Evolutionary conservation across 2,888 invertebrate genomes (phyloP).

Genomic region (Pristionchus maxplancki): DNA sequence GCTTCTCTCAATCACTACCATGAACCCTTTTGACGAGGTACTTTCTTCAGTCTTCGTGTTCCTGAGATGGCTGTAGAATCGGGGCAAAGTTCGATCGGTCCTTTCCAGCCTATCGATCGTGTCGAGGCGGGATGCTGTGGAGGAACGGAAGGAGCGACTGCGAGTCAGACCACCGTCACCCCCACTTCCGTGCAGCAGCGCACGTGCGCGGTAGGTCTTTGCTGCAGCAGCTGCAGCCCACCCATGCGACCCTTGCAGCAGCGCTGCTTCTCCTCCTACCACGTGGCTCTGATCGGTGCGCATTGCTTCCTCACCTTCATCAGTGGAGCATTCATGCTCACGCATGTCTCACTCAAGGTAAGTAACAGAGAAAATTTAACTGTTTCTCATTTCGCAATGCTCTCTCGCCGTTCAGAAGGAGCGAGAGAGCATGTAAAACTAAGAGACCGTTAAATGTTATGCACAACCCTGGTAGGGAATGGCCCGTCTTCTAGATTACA

Average conservation of each 20-base stretch:
- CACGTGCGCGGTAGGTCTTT: not conserved
- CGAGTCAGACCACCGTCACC: not conserved
- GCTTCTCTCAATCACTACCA: not conserved
- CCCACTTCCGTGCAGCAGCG: not conserved
- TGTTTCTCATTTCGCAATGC: too few species aligned
- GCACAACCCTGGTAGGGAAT: too few species aligned
- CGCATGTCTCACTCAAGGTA: not conserved
- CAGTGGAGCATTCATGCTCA: not conserved
- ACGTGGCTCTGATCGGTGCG: not conserved
- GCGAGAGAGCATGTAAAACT: too few species aligned
- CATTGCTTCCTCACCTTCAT: slow-evolving; percentile 23
- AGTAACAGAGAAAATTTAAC: not conserved
- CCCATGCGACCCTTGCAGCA: not conserved
- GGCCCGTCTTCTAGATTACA: too few species aligned
- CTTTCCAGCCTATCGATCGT: not conserved
- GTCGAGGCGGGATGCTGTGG: not conserved
- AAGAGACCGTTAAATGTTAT: too few species aligned
- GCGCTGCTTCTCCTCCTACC: not conserved
- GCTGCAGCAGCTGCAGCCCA: not conserved
- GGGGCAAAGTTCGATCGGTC: not conserved
- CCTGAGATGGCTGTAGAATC: too few species aligned
- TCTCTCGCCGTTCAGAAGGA: too few species aligned
- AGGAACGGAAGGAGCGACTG: not conserved
- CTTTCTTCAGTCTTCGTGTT: not conserved
- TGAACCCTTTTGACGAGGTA: not conserved